Base-by-base conservation (phyloP, 2,888 invertebrate species). In the Minunthozetes semirufus region DNA sequence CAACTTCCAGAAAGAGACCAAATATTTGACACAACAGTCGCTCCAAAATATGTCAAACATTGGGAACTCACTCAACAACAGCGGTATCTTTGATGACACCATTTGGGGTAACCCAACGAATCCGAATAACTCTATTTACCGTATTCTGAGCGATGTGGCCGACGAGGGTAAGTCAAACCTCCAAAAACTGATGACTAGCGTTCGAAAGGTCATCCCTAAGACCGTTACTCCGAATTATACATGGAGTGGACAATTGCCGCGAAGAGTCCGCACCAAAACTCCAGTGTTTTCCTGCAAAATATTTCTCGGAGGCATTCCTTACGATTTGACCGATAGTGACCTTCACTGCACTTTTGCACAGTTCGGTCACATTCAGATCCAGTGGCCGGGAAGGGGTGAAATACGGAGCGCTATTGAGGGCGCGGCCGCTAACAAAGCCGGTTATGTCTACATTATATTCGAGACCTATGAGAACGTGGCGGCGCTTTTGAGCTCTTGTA, bases 241-340 rank as follows among this genome's bases (percentile, higher is more conserved):
- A 59, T 97, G 96, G 96, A 89, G 89, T 81, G 96, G 96, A 2
- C 85, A 88, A 76, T 85, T 97, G 78, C 94, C 95, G 0, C 87
- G 88, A 25, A 89, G 91, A 75, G 85, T 87, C 33, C 86, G 88
- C 78, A 90, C 91, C 81, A 90, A 92, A 81, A 88, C 89, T 75
- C 89, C 90, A 1, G 89, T 88, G 1, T 95, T 90, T 84, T 96
- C 96, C 1, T 77, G 77, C 8, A 78, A 85, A 84, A 89, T 95
- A 75, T 96, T 96, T 84, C 86, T 96, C 61, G 99, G 99, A 11
- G 99, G 98, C 5, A 90, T 96, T 78, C 97, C 97, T 0, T 97
- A 94, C 93, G 97, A 98, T 83, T 92, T 96, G 77, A 91, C 91
- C 1, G 96, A 98, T 83, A 81, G 83, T 75, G 88, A 90, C 74